Base-by-base conservation (phyloP, 1,140 invertebrate genomes). In the Plutomurus gul region DNA sequence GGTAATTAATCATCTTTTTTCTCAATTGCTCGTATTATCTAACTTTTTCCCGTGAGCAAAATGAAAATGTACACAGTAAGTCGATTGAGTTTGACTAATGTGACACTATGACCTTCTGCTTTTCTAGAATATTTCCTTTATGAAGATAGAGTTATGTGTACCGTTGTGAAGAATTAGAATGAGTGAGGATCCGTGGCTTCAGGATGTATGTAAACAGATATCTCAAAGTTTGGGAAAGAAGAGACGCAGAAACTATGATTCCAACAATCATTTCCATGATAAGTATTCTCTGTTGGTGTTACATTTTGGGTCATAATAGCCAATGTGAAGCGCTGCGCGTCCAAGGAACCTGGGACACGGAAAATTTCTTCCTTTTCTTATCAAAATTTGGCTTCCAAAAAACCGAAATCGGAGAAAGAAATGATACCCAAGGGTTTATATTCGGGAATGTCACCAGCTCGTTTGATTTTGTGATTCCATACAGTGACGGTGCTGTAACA, bases 351-450 rank as follows among this genome's bases (percentile, higher is more conserved):
- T 93, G 92, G 85, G 88, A 90, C 77, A 91, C 90, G 1, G 87
- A 88, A 4, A 91, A 94, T 43, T 97, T 97, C 86, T 97, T 97
- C 86, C 91, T 93, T 85, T 97, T 98, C 87, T 88, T 99, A 39
- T 90, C 94, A 3, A 98, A 98, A 87, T 99, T 98, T 87, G 96
- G 96, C 75, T 96, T 98, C 86, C 95, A 98, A 88, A 96, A 98
- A 87, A 97, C 96, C n/a, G 94, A 96, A 86, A 89, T 91, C 25
- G 91, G 94, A 86, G 90, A 92, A 82, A 88, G 91, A 84, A 91
- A 91, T 81, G 91, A 93, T 81, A 95, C 95, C 77, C 92, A 93
- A 87, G 96, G 97, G 33, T 98, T 95, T 86, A 96, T 98, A 83
- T 98, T 96, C 86, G 96, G 96, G 18, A 98, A 98, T 87, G 91